A percentile compares a stretch with the other conserved stretches of the same genome.
Evolutionary conservation across 37 sponge, comb jelly and placozoan genomes (phyloP).

Genomic region (Hormiphora californensis): DNA sequence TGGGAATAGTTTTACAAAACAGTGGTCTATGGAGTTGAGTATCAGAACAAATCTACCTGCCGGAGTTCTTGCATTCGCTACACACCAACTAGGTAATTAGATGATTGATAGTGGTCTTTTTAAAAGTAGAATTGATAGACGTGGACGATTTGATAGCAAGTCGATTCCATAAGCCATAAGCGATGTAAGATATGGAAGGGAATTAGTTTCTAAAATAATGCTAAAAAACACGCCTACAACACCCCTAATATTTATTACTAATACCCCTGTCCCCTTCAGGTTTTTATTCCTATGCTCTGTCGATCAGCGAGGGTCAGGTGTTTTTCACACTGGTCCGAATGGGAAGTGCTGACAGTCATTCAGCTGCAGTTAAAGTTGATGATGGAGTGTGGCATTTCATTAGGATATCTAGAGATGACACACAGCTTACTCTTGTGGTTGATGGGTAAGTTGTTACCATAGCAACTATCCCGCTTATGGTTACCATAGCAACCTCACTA

Average conservation of each 20-base stretch:
- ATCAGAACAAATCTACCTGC: constrained; percentile 32
- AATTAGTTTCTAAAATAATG: not conserved
- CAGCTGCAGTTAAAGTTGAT: no score
- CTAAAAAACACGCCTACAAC: not conserved
- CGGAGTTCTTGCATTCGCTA: constrained; percentile 11
- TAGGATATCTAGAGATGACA: not conserved
- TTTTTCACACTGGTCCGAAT: constrained; percentile 29
- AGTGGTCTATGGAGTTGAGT: not conserved
- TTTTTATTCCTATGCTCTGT: constrained; percentile 1
- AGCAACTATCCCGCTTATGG: not conserved
- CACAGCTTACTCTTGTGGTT: not conserved
- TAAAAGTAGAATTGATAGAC: not conserved
- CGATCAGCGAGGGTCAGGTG: constrained; percentile 25
- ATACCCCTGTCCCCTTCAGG: not conserved
- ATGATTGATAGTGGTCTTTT: not conserved
- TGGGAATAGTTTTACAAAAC: not conserved
- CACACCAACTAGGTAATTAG: not conserved
- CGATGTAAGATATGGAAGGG: not conserved
- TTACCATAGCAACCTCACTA: not conserved
- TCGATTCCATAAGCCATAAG: not conserved
- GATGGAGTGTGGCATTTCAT: constrained; percentile 22
- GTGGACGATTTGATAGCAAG: not conserved
- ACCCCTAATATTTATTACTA: not conserved
- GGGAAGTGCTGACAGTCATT: not conserved
- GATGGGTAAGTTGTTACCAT: constrained; percentile 7